phyloP scores from a whole-genome alignment of 2,113 vertebrate genomes.

The Pterophyllum scalare region DNA sequence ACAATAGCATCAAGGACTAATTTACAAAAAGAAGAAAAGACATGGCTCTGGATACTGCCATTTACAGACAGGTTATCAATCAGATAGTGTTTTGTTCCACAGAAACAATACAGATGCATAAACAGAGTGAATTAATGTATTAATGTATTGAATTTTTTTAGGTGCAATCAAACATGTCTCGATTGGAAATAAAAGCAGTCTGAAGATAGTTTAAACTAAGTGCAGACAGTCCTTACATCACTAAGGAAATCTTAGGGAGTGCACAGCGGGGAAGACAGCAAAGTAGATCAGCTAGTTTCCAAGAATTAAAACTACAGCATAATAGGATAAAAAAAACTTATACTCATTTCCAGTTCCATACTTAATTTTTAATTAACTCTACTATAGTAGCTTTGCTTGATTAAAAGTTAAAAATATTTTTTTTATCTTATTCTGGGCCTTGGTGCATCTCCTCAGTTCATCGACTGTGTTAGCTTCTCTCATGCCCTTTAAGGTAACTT shows the following conservation, averaged over 20 bases:
- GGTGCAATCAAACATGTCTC: slow-evolving; percentile 3
- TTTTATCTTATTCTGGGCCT: not conserved
- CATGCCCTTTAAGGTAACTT: not conserved
- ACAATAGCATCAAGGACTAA: slow-evolving; percentile 8
- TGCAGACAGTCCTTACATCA: not conserved
- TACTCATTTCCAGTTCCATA: not conserved
- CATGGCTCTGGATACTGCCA: not conserved
- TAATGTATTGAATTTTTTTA: not conserved
- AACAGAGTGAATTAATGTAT: not conserved
- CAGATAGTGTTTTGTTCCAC: not conserved
- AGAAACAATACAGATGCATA: slow-evolving; percentile 2
- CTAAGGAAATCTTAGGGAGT: not conserved
- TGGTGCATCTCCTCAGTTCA: not conserved
- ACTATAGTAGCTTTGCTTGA: not conserved
- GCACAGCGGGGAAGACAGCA: not conserved
- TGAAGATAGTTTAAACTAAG: not conserved
- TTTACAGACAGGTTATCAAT: slow-evolving; percentile 3
- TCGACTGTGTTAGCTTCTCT: not conserved
- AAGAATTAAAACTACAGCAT: not conserved
- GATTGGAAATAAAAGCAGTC: not conserved
- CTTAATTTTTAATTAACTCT: not conserved
- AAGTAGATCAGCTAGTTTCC: not conserved
- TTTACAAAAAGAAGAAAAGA: not conserved
- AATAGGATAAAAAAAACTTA: not conserved
- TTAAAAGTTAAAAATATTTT: not conserved